A percentile compares a stretch with the other conserved stretches of the same genome.
Conservation (phyloP, 2,888 invertebrate genomes). For the Dasypogon diadema region DNA sequence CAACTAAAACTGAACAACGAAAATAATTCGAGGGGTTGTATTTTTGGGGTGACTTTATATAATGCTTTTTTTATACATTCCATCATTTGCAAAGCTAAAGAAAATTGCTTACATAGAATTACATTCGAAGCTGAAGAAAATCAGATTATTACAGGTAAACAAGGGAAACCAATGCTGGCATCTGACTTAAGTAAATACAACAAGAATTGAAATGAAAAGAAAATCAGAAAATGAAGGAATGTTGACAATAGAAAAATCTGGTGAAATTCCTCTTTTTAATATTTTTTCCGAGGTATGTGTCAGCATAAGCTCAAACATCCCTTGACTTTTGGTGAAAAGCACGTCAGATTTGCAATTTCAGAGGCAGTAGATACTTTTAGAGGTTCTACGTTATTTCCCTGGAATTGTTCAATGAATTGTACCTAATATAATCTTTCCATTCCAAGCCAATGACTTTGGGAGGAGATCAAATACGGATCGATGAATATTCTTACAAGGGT, state of each 20-base stretch:
- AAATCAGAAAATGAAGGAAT: not conserved
- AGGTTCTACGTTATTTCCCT: not conserved
- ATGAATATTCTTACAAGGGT: not conserved
- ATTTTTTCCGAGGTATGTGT: not conserved
- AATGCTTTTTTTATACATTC: too few relatives aligned
- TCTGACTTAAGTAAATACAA: not conserved
- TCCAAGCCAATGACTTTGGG: not conserved
- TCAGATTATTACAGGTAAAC: not conserved
- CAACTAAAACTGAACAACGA: too few relatives aligned
- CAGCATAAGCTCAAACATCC: slow-evolving; percentile 1
- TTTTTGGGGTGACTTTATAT: too few relatives aligned
- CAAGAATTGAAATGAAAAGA: not conserved
- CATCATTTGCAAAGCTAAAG: too few relatives aligned
- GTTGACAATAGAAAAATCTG: not conserved
- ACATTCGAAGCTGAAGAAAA: not conserved
- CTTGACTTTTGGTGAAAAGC: slow-evolving; percentile 3
- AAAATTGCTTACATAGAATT: not conserved
- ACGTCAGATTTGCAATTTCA: not conserved
- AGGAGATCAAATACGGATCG: not conserved
- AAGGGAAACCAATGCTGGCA: not conserved
- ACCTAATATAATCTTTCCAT: not conserved
- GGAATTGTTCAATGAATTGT: not conserved
- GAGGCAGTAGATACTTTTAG: not conserved
- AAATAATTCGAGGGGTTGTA: too few relatives aligned
- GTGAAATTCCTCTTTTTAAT: not conserved